Evolutionary conservation across 2,113 vertebrate genomes (phyloP), one percentile per base, ranked within the genome.

Genomic region (Morphnarchus princeps): DNA sequence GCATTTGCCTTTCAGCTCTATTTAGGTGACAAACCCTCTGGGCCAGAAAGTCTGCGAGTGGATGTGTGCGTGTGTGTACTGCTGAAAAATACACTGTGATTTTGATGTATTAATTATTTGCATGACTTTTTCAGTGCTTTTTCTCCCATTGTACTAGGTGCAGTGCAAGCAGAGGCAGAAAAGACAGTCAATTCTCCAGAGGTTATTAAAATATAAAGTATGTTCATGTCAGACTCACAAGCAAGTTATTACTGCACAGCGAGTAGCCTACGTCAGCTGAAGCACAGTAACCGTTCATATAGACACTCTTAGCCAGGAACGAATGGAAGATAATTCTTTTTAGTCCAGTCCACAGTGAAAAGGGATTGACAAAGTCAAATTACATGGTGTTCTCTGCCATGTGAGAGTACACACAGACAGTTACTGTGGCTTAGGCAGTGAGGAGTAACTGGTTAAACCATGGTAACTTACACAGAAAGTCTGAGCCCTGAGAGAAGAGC

Each of bases 121-220:
- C 70, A 45, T 69, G 9, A 82, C 34, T 49, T 82, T 92, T 95
- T 82, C n/a, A 87, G 78, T 69, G 70, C 28, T 90, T 95, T 96
- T 90, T 40, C 66, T 88, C 66, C 25, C 36, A 54, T 82, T 91
- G 36, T 71, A 71, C 40, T 85, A 88, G 45, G 58, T 70, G 70
- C 70, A 66, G 82, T 82, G 87, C 74, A 93, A 90, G 78, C 67
- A 86, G 90, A 92, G 54, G 72, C 49, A 87, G 70, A 87, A 93
- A 77, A 88, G 82, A 69, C 43, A 77, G 92, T 66, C 73, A 88
- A 15, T 94, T 93, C 95, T 90, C 93, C 29, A 61, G 82, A 90
- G 96, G 58, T 91, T 94, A 96, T 96, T 96, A 91, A 96, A 96
- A 95, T 86, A 95, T 52, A 76, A 93, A 95, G 84, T 85, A 88